A percentile compares a stretch with the other conserved stretches of the same genome.
phyloP scores from a whole-genome alignment of 2,113 vertebrate species.

The Zootoca vivipara region DNA sequence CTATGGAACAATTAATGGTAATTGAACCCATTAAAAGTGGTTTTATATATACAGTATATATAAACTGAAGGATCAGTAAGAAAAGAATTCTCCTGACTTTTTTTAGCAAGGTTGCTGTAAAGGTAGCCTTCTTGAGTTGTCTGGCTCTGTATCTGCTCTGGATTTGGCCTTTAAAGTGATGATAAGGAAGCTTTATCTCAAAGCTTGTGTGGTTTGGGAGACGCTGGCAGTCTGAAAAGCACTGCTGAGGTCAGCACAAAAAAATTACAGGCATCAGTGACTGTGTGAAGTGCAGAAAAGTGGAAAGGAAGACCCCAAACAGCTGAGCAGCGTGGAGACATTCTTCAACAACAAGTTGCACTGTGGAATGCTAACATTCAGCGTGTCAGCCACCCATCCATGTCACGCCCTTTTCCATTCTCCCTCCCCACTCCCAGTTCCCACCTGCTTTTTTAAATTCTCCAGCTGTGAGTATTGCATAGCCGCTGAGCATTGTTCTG shows the following conservation, averaged over 20 bases:
- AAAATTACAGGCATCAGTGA: constrained; percentile 16
- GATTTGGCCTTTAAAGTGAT: accelerated
- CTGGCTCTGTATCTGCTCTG: background rate
- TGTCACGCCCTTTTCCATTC: too few species aligned
- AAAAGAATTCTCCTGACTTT: background rate
- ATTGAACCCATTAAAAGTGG: background rate
- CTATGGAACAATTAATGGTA: background rate
- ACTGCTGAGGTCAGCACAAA: too few species aligned
- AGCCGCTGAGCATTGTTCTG: too few species aligned
- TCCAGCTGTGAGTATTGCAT: too few species aligned
- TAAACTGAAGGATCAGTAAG: background rate
- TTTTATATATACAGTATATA: too few species aligned
- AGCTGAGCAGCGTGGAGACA: background rate
- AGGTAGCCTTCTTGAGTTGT: background rate
- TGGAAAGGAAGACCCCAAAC: constrained; percentile 20
- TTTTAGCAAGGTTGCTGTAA: accelerated
- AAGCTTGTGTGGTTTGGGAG: background rate
- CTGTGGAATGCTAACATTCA: too few species aligned
- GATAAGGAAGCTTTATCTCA: background rate
- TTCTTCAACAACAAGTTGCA: background rate
- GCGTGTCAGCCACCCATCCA: too few species aligned
- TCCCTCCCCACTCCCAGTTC: too few species aligned
- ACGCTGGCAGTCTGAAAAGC: constrained; percentile 4
- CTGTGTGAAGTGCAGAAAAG: background rate
- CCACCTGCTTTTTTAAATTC: too few species aligned